A percentile compares a stretch with the other conserved stretches of the same genome.
These are phyloP conservation scores for Erebia aethiops DNA, from an alignment of 2,888 invertebrate species.

Conservation along the genomic window DNA sequence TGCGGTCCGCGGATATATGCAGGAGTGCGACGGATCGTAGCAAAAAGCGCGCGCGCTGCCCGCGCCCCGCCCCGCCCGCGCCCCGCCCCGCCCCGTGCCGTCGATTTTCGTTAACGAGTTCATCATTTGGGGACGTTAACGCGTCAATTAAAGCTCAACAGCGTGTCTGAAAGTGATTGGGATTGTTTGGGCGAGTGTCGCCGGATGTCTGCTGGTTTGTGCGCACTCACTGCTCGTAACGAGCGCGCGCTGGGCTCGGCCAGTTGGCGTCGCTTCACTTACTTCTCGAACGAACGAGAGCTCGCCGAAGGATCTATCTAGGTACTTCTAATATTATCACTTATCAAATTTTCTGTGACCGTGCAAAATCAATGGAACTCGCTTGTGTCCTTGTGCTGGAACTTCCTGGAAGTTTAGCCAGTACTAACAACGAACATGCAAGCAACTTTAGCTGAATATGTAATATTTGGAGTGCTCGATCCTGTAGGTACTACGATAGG, in stretches of 20 bases:
- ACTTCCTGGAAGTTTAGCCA: too few relatives aligned
- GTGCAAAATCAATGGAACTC: too few relatives aligned
- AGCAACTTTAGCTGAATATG: too few relatives aligned
- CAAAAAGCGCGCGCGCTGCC: slow-evolving; percentile 45
- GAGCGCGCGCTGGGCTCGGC: slow-evolving; percentile 36
- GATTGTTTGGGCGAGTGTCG: slow-evolving; percentile 22
- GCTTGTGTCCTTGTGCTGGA: too few relatives aligned
- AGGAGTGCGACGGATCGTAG: slow-evolving; percentile 36
- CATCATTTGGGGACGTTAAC: slow-evolving; percentile 13
- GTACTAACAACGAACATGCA: too few relatives aligned
- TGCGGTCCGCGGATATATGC: not conserved
- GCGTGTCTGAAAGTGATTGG: slow-evolving; percentile 5
- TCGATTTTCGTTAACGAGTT: slow-evolving; percentile 27
- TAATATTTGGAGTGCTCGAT: too few relatives aligned
- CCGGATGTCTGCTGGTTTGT: slow-evolving; percentile 27
- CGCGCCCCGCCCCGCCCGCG: slow-evolving; percentile 35
- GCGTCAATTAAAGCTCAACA: slow-evolving; percentile 20
- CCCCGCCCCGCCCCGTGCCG: slow-evolving; percentile 22
- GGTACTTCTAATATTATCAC: too few relatives aligned
- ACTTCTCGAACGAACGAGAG: too few relatives aligned
- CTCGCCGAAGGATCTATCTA: too few relatives aligned
- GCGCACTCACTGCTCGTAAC: slow-evolving; percentile 56
- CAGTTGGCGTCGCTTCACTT: too few relatives aligned
- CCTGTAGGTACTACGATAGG: too few relatives aligned
- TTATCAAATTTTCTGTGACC: too few relatives aligned